Base-by-base conservation (phyloP, 1,140 invertebrate genomes). In the Lethrus apterus region DNA sequence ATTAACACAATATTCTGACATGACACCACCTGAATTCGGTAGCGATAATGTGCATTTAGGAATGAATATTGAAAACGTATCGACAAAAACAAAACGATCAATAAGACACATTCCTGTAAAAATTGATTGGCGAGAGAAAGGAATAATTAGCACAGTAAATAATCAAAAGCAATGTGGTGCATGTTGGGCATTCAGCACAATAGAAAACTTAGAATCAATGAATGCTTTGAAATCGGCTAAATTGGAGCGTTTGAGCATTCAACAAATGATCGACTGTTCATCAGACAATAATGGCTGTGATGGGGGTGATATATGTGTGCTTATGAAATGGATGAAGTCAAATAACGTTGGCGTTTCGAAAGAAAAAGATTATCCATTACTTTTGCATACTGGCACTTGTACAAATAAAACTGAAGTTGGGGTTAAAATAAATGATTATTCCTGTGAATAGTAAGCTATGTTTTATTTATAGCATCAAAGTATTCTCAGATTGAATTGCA, bases 261-360 rank as follows among this genome's bases (percentile, higher is more conserved):
- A 93, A 70, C 79, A 92, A 76, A 76, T 84, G 52, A 83, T 92
- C 53, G 89, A 93, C 65, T 93, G 89, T 69, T 79, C 87, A 1
- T 68, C 68, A 19, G 76, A 76, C 29, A 87, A 88, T 67, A 70
- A 72, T 46, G 89, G 89, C 0, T 93, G 89, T 63, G 59, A 73
- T 3, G 89, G 89, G 29, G 89, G 89, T 18, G 85, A 91, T 62
- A 85, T 83, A 42, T 91, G 86, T 59, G 69, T 70, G 42, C 71
- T 89, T n/a, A 63, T 90, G 0, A 60, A 74, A 1, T 92, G 88
- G 88, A 57, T 91, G 33, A 49, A 68, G n/a, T 52, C 65, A 30
- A 75, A 76, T 46, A 75, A 79, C 42, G 67, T 77, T 4, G 59
- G 65, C 8, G 64, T 91, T 24, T 59, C 76, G 17, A 58, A 59